These are phyloP conservation scores for Eristalinus aeneus DNA, from an alignment of 2,888 invertebrate genomes.

Conservation along the genomic window DNA sequence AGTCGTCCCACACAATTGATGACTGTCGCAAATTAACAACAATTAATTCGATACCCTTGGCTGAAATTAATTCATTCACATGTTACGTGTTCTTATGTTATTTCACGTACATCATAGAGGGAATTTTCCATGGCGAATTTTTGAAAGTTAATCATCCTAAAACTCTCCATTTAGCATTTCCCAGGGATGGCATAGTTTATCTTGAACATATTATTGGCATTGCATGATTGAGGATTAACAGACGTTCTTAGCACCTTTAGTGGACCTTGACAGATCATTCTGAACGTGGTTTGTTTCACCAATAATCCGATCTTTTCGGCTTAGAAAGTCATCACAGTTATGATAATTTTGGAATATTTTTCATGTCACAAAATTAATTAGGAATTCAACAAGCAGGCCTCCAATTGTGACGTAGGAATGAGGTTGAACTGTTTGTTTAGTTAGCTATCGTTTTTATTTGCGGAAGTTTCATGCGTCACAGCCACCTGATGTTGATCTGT, in stretches of 20 bases:
- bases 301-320: not conserved
- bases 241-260: not conserved
- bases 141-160: not conserved
- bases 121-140: not conserved
- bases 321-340: not conserved
- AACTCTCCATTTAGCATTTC: not conserved
- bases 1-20: not conserved
- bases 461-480: not conserved
- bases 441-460: not conserved
- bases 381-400: not conserved
- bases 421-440: too few species aligned
- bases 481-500: not conserved
- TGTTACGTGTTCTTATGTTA: not conserved
- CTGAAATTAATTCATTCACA: not conserved
- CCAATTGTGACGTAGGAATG: not conserved
- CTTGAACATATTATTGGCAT: not conserved
- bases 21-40: not conserved
- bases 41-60: not conserved
- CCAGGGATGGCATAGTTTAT: not conserved
- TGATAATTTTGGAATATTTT: not conserved
- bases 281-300: not conserved
- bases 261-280: not conserved
- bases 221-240: not conserved
- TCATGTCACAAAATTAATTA: not conserved
- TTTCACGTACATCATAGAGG: not conserved